Conservation (phyloP, 2,888 invertebrate species). For the Cantharis rufa region DNA sequence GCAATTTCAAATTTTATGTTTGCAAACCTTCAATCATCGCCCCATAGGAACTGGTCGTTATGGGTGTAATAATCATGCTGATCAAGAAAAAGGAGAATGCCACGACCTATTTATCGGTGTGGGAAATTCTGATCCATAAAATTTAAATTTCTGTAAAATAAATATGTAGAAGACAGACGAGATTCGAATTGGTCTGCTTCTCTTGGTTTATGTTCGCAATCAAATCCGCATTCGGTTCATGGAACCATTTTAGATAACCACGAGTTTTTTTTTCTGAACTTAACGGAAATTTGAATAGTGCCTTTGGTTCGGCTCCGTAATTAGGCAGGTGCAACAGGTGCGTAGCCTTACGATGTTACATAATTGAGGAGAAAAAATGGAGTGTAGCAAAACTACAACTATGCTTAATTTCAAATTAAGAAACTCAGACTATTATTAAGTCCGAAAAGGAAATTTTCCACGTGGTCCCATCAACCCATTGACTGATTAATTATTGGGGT, state of each 20-base stretch:
- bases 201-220: too few relatives aligned
- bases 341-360: neutral
- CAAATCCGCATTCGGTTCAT: too few relatives aligned
- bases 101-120: neutral
- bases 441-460: too few relatives aligned
- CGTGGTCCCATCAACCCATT: too few relatives aligned
- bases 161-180: too few relatives aligned
- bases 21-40: neutral
- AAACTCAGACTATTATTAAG: too few relatives aligned
- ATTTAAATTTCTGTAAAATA: neutral
- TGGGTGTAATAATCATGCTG: neutral
- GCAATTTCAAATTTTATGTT: neutral
- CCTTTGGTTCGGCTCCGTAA: neutral
- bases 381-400: neutral
- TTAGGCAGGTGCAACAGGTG: neutral
- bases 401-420: too few relatives aligned
- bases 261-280: neutral
- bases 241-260: neutral
- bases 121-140: neutral
- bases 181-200: too few relatives aligned
- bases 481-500: too few relatives aligned
- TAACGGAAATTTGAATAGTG: neutral
- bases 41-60: neutral
- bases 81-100: neutral
- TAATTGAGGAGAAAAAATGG: too few relatives aligned